Evolutionary conservation across 2,797 vertebrate genomes (phyloP).

Genomic region (Pteronotus mesoamericanus): DNA sequence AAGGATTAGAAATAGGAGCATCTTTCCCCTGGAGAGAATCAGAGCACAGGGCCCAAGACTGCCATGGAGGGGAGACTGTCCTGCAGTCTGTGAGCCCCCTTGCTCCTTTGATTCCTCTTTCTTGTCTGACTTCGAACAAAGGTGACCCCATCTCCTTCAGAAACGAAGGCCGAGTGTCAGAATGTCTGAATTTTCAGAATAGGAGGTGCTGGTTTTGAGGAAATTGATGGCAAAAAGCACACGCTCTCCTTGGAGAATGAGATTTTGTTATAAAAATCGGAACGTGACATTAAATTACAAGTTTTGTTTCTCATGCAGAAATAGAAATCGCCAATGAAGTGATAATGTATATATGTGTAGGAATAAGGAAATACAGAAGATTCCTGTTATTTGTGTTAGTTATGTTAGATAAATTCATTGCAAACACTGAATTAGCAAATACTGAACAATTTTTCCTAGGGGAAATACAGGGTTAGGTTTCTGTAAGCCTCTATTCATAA

Average conservation of each 20-base stretch:
- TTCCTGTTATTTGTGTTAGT: neutral
- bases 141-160: neutral
- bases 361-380: neutral
- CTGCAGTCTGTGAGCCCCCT: neutral
- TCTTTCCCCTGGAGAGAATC: neutral
- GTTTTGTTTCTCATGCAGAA: neutral
- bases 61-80: neutral
- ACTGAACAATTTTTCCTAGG: neutral
- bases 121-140: neutral
- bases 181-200: neutral
- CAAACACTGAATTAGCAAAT: neutral
- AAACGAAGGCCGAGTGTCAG: neutral
- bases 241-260: neutral
- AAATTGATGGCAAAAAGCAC: neutral
- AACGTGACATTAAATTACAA: neutral
- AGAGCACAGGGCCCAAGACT: neutral
- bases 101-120: neutral
- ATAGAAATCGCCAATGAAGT: neutral
- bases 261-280: neutral
- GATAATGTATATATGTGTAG: neutral
- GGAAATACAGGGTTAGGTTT: neutral
- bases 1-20: neutral
- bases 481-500: neutral
- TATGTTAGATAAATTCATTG: neutral
- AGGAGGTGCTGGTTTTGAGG: neutral